Conservation (phyloP, 1,140 invertebrate species). For the Lepidotrigona ventralis region DNA sequence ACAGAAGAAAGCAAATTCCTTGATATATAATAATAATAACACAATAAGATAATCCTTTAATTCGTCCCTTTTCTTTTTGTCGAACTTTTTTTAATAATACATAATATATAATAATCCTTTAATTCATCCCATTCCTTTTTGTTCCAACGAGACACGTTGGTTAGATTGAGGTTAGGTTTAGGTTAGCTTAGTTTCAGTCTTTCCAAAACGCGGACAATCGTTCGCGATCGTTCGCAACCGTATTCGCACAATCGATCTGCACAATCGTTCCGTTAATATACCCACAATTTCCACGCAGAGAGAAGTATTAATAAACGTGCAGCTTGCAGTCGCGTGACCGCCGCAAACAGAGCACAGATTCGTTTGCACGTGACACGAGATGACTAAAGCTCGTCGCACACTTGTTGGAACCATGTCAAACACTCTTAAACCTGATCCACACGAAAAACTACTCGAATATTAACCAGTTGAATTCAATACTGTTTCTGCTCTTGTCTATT, state of each 20-base stretch:
- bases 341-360: constrained; percentile 11
- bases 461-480: background rate
- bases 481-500: background rate
- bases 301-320: constrained; percentile 36
- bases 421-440: background rate
- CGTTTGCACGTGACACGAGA: constrained; percentile 30
- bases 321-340: constrained; percentile 49
- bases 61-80: too few relatives aligned
- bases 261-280: constrained; percentile 14
- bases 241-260: constrained; percentile 12
- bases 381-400: background rate
- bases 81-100: too few relatives aligned
- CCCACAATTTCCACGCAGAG: constrained; percentile 7
- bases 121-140: too few relatives aligned
- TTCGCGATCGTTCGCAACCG: background rate
- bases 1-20: background rate
- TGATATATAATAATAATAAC: background rate
- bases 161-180: too few relatives aligned
- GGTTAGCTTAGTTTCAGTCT: too few relatives aligned
- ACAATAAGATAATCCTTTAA: too few relatives aligned
- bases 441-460: background rate
- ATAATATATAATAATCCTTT: too few relatives aligned
- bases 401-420: background rate
- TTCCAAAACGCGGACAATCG: too few relatives aligned
- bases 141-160: too few relatives aligned